Evolutionary conservation across 2,888 invertebrate species (phyloP), one percentile per base, ranked within the genome.

Genomic region (Bellardia bayeri): DNA sequence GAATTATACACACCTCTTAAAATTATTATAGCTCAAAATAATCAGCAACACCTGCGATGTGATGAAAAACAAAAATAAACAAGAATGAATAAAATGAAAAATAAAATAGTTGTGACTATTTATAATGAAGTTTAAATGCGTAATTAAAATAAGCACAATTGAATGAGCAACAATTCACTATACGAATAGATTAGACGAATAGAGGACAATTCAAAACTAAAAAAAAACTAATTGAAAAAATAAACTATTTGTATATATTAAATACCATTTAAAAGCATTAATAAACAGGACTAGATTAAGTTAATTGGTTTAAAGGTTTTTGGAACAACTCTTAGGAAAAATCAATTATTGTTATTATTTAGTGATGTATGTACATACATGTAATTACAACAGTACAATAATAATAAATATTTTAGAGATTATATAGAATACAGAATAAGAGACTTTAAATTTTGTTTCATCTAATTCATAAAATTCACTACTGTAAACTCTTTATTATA

Each of bases 121-220:
- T 81, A 72, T 72, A 81, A 66, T 64, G 54, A 56, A 74, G 42
- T 72, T 81, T 81, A 81, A 81, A 72, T 72, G 58, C 66, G 56
- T 56, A 81, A 81, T 74, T 81, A 58, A 81, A 81, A 81, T 58
- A 74, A 56, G 51, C 33, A 74, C 56, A 74, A 74, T 33, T 66
- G 56, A 74, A 40, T 56, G 72, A 40, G 54, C 79, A 30, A 37
- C 66, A 51, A 64, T 16, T 64, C 64, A 42, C 11, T 16, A 42
- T 64, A 64, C 14, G 6, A 0, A 40, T 45, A 45, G 11, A 2
- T 11, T 33, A 13, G 58, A 58, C 33, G 1, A 58, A 58, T 23
- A 16, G 16, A 23, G n/a, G 16, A 23, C 5, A 6, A 56, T 7
- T 23, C 1, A 23, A 45, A 45, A 45, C 6, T 45, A 45, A 45